These are phyloP conservation scores for Anastrepha ludens DNA, from an alignment of 1,140 invertebrate genomes.

Conservation along the genomic window DNA sequence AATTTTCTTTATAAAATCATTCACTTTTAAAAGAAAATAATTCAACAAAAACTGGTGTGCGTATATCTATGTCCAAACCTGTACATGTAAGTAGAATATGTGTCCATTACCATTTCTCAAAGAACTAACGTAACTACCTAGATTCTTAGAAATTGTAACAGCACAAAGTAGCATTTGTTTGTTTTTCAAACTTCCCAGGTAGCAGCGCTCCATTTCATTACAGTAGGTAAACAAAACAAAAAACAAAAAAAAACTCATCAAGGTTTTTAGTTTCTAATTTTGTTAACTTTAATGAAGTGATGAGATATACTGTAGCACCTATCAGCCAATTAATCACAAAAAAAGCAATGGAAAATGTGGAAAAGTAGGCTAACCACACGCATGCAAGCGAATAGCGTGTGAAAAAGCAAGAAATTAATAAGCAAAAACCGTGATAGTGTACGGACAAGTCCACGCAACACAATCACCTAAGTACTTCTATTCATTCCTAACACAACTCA, in stretches of 20 bases:
- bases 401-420: neutral
- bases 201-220: neutral
- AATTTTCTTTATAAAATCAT: too few species aligned
- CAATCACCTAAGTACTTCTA: too few species aligned
- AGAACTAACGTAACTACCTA: too few species aligned
- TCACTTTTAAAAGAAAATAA: too few species aligned
- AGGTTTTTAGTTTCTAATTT: neutral
- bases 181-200: neutral
- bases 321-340: slow-evolving; percentile 19
- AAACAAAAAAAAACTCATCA: neutral
- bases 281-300: neutral
- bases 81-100: too few species aligned
- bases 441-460: too few species aligned
- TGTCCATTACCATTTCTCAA: too few species aligned
- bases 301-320: neutral
- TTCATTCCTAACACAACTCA: neutral
- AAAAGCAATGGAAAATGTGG: neutral
- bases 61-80: too few species aligned
- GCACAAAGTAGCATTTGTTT: too few species aligned
- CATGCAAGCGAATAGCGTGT: neutral
- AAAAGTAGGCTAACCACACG: neutral
- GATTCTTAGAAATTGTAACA: too few species aligned
- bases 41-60: too few species aligned
- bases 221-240: neutral
- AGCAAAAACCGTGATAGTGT: neutral